Evolutionary conservation across 2,888 invertebrate genomes (phyloP).

Genomic region (Temnothorax rugatulus): DNA sequence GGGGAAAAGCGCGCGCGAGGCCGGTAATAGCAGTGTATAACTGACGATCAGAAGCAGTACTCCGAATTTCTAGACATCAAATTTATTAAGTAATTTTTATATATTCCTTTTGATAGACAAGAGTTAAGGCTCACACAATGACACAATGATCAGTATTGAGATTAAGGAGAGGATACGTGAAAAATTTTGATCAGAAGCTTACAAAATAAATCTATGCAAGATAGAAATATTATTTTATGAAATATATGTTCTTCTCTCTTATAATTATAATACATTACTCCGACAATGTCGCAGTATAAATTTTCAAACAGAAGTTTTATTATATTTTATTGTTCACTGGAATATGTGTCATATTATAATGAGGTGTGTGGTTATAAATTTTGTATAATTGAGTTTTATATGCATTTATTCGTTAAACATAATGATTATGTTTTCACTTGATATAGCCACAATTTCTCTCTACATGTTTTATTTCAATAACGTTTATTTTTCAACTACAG

Average conservation of each 20-base stretch:
- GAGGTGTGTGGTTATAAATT: not conserved
- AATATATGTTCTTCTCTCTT: not conserved
- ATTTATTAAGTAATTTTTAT: slow-evolving; percentile 5
- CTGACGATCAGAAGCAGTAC: not conserved
- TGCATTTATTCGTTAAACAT: not conserved
- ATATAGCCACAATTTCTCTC: not conserved
- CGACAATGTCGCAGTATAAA: not conserved
- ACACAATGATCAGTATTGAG: not conserved
- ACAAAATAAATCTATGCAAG: not conserved
- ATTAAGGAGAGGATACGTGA: not conserved
- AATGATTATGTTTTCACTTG: not conserved
- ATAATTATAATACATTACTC: not conserved
- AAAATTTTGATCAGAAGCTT: not conserved
- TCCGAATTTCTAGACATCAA: not conserved
- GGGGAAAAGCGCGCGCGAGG: slow-evolving; percentile 12
- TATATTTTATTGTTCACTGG: too few relatives aligned
- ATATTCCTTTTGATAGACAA: not conserved
- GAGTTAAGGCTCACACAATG: not conserved
- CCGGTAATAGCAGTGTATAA: not conserved
- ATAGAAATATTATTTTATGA: not conserved
- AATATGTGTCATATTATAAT: not conserved
- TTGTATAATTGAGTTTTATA: not conserved
- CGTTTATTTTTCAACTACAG: not conserved
- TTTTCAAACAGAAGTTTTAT: not conserved
- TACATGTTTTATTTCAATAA: not conserved